phyloP scores from a whole-genome alignment of 2,797 vertebrate genomes.

The Myripristis murdjan region DNA sequence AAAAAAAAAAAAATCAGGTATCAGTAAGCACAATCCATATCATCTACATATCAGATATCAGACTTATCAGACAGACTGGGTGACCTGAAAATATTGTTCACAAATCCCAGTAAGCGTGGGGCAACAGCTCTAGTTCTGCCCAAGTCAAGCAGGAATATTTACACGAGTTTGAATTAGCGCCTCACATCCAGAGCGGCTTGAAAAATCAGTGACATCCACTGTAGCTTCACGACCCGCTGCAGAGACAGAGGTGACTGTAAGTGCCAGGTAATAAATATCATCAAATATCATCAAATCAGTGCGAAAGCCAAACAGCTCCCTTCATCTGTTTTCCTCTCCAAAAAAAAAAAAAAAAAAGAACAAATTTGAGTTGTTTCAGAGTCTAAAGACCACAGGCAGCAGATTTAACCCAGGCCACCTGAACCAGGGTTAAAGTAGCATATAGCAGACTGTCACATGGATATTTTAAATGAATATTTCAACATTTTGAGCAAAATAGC shows the following conservation, averaged over 20 bases:
- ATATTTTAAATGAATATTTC: neutral
- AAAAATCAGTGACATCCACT: constrained; percentile 15
- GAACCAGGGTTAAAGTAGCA: constrained; percentile 7
- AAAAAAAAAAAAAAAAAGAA: constrained; percentile 9
- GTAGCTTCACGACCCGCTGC: constrained; percentile 20
- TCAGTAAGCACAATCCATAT: constrained; percentile 33
- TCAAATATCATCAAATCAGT: constrained; percentile 20
- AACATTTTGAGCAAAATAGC: too few species aligned
- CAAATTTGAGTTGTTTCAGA: constrained; percentile 20
- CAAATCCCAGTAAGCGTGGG: constrained; percentile 28
- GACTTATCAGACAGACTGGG: constrained; percentile 24
- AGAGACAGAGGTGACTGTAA: constrained; percentile 29
- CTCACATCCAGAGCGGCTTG: constrained; percentile 33
- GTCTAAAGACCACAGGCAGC: constrained; percentile 12
- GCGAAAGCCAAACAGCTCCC: constrained; percentile 22
- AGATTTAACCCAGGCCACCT: neutral
- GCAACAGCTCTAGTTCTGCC: constrained; percentile 29
- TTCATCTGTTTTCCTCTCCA: constrained; percentile 10
- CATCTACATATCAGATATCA: constrained; percentile 28
- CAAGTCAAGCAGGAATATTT: constrained; percentile 23
- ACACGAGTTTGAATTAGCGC: constrained; percentile 29
- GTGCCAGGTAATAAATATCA: constrained; percentile 39
- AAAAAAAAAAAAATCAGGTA: constrained; percentile 15
- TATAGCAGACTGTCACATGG: constrained; percentile 1
- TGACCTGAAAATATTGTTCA: constrained; percentile 48